Base-by-base conservation (phyloP, 2,113 vertebrate species). In the Toxostoma redivivum region DNA sequence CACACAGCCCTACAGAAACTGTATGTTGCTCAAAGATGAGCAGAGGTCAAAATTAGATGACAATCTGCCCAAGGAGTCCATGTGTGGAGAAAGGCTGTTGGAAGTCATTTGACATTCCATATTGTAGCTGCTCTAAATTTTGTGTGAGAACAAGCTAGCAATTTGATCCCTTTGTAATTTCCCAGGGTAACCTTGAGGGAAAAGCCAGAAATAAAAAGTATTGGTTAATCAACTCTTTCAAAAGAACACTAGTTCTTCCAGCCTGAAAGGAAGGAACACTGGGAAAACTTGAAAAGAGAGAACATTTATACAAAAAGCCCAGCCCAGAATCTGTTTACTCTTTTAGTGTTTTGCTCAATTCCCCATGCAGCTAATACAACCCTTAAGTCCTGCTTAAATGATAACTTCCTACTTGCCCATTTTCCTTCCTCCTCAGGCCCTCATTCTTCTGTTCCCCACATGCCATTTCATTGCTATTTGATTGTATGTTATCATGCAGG, bases 161-260 rank as follows among this genome's bases (percentile, higher is more conserved):
- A 91, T 83, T 93, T 78, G 30, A 65, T 64, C 65, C 65, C 89
- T 93, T 97, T 92, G 80, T 89, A 90, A 91, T 87, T 97, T 91
- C 74, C 96, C 94, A 90, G 69, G 89, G 81, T 83, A 84, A 77
- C 70, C 88, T 87, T 94, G 92, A 96, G 81, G 93, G 94, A 96
- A 96, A 88, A 95, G 76, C 79, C 88, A 96, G 96, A 91, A 96
- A 66, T 72, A 94, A 64, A 86, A 96, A 94, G 88, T 94, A 96
- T 89, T 62, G 50, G 91, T 96, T 97, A 97, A 97, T 98, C 97
- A 98, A 96, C 92, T 70, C 91, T 97, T 97, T 97, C 95, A 85
- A 97, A 97, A 96, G 89, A 70, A 48, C 94, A 97, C 95, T 92
- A 97, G 91, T 93, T 97, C 91, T 92, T 95, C 79, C 85, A 96